phyloP scores from a whole-genome alignment of 2,113 vertebrate species.

The Grammatotria lemairii region DNA sequence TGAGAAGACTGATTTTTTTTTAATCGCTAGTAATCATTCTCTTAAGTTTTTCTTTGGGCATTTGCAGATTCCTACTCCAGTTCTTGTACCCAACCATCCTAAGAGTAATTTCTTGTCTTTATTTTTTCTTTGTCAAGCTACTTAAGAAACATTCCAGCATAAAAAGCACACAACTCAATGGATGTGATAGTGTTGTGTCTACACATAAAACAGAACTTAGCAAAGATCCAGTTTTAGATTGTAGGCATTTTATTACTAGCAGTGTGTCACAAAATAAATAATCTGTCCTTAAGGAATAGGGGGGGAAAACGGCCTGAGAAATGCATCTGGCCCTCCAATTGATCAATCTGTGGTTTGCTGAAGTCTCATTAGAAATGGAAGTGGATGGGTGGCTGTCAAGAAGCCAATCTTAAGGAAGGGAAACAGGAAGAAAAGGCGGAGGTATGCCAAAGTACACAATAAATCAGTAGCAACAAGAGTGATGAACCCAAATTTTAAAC shows the following conservation, averaged over 20 bases:
- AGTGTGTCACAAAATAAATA: not conserved
- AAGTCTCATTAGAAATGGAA: not conserved
- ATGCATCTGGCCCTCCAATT: not conserved
- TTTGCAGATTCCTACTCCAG: not conserved
- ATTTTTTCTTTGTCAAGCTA: not conserved
- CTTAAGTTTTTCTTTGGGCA: not conserved
- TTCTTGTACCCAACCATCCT: not conserved
- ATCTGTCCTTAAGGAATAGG: not conserved
- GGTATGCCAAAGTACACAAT: not conserved
- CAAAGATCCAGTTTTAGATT: not conserved
- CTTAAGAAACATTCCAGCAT: not conserved
- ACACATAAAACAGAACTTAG: not conserved
- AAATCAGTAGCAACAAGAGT: not conserved
- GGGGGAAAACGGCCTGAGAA: fast-evolving
- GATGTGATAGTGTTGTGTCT: not conserved
- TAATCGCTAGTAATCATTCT: not conserved
- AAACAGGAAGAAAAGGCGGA: not conserved
- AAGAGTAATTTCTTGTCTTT: not conserved
- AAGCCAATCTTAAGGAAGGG: not conserved
- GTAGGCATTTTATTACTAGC: not conserved
- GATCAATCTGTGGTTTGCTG: not conserved
- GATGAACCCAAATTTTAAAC: not conserved
- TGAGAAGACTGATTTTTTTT: not conserved
- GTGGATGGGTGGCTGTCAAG: not conserved
- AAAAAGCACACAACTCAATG: not conserved